Evolutionary conservation across 2,113 vertebrate genomes (phyloP).

Genomic region (Noctilio leporinus): DNA sequence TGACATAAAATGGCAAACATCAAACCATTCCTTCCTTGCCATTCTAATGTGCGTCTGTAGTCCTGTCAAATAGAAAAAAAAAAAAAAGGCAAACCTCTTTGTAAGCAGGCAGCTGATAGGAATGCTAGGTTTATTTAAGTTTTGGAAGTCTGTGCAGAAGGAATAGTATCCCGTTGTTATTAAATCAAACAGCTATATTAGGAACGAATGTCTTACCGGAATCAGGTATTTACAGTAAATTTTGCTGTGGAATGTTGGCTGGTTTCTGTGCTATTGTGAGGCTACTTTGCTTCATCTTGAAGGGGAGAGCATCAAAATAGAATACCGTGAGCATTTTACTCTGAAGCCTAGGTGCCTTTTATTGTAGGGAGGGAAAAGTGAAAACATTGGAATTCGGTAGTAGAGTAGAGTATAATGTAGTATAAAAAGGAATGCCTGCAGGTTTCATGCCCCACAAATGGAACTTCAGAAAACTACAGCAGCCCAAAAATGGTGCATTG

Average conservation of each 20-base stretch:
- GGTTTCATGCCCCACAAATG: slow-evolving; percentile 48
- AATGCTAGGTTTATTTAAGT: slow-evolving; percentile 56
- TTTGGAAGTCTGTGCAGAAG: slow-evolving; percentile 50
- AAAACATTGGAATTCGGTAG: not conserved
- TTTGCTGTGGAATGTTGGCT: slow-evolving; percentile 57
- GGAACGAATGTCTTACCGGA: slow-evolving; percentile 51
- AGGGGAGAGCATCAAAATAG: not conserved
- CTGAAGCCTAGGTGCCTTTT: slow-evolving; percentile 1
- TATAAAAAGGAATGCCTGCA: slow-evolving; percentile 15
- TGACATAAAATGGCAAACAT: slow-evolving; percentile 60
- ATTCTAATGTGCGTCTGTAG: slow-evolving; percentile 64
- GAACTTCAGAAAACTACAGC: slow-evolving; percentile 60
- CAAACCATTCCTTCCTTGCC: slow-evolving; percentile 61
- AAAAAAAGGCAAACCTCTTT: slow-evolving; percentile 66
- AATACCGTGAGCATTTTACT: not conserved
- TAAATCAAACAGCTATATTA: slow-evolving; percentile 55
- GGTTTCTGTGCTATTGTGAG: slow-evolving; percentile 26
- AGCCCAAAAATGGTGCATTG: slow-evolving; percentile 57
- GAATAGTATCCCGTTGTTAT: slow-evolving; percentile 45
- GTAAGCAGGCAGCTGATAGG: slow-evolving; percentile 62
- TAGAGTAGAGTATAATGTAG: not conserved
- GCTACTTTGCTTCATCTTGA: slow-evolving; percentile 34
- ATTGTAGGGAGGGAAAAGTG: slow-evolving; percentile 32
- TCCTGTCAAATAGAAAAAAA: slow-evolving; percentile 65
- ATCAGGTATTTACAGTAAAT: slow-evolving; percentile 62